phyloP scores from a whole-genome alignment of 2,113 vertebrate species.

The Smithornis capensis region DNA sequence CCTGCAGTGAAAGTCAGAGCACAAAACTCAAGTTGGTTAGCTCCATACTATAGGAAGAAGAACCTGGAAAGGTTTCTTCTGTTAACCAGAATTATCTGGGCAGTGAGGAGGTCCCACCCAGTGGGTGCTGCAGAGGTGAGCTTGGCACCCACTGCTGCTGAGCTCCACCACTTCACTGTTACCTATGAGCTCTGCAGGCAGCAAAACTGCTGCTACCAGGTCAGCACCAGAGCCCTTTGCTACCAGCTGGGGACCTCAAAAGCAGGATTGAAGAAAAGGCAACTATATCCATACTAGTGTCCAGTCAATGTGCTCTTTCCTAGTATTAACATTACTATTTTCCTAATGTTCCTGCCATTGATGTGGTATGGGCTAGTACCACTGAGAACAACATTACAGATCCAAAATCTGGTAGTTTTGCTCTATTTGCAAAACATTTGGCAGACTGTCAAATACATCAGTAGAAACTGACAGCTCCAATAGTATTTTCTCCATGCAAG shows the following conservation, averaged over 20 bases:
- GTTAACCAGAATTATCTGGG: neutral
- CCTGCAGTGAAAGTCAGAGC: neutral
- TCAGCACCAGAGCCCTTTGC: neutral
- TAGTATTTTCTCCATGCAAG: neutral
- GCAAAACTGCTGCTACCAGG: neutral
- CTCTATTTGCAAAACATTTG: neutral
- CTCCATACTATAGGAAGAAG: neutral
- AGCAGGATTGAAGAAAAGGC: neutral
- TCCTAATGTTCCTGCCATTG: neutral
- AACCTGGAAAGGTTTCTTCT: neutral
- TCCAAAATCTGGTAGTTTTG: neutral
- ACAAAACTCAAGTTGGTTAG: neutral
- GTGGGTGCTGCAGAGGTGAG: neutral
- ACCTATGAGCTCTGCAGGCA: neutral
- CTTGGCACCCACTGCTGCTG: neutral
- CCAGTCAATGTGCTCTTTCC: neutral
- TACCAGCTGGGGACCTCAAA: neutral
- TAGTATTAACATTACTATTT: neutral
- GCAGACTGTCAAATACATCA: neutral
- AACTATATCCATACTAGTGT: neutral
- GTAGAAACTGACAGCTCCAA: conserved; percentile 10
- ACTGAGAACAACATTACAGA: neutral
- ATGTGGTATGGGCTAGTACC: neutral
- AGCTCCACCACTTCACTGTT: neutral
- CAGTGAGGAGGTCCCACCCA: neutral